Evolutionary conservation across 2,888 invertebrate genomes (phyloP), one percentile per base, ranked within the genome.

Genomic region (Trissoscelio sp.): DNA sequence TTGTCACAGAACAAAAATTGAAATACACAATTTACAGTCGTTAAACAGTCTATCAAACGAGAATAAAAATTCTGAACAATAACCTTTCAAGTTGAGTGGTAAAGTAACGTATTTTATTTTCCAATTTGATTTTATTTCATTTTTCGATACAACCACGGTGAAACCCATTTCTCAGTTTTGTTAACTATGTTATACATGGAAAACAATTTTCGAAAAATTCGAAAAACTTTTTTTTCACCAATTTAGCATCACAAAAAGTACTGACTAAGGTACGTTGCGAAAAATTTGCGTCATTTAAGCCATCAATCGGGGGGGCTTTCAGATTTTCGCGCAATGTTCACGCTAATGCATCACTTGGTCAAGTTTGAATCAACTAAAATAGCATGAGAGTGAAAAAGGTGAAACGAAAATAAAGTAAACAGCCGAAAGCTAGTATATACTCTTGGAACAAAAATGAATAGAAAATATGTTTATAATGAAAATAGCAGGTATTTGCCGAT

Each of bases 381-480:
- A 28, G 16, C 22, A 28, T 6, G 28, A 7, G 20, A 5, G 39
- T 16, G 5, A 37, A 34, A 57, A 37, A 57, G 16, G 14, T 16
- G 20, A 7, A 34, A 20, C 2, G 12, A 34, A 39, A 58, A 62
- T 31, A 16, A 62, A 42, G n/a, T 11, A 42, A 39, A 20, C 39
- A 22, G 20, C 6, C 14, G 20, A 58, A 34, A 55, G 4, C 34
- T 18, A n/a, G 18, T 12, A n/a, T 22, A 39, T 39, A 0, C 22
- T 12, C 7, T 42, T 12, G 9, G 12, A 1, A 7, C 42, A 39
- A 37, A 66, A 53, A 24, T 34, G 31, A 46, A 28, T n/a, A 46
- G 34, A 48, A 60, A 72, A 51, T 60, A 72, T 18, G 39, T 60
- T 72, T 58, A 51, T 34, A 44, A 3, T 18, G 20, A 53, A 44